These are phyloP conservation scores for Ochropleura plecta DNA, from an alignment of 2,888 invertebrate species.

Conservation along the genomic window DNA sequence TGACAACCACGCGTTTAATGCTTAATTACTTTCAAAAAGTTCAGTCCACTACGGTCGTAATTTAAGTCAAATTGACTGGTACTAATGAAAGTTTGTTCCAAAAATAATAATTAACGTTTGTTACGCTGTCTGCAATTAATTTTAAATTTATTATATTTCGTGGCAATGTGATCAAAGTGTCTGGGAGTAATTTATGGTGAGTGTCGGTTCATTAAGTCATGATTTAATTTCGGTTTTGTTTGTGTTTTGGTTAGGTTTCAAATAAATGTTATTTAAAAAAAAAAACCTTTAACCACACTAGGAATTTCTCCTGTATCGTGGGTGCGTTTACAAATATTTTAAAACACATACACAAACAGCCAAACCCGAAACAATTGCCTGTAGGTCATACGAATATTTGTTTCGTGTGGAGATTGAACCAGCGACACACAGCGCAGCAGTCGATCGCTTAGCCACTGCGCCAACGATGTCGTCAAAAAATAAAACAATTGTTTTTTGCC, in stretches of 20 bases:
- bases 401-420: too few relatives aligned
- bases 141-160: slow-evolving; percentile 45
- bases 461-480: too few relatives aligned
- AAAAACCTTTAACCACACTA: too few relatives aligned
- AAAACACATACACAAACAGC: too few relatives aligned
- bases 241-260: background rate
- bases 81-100: slow-evolving; percentile 51
- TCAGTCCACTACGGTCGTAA: slow-evolving; percentile 40
- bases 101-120: slow-evolving; percentile 51
- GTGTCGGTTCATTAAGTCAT: background rate
- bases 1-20: slow-evolving; percentile 1
- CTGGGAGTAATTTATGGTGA: slow-evolving; percentile 15
- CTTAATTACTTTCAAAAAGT: slow-evolving; percentile 45
- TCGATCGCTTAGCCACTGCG: too few relatives aligned
- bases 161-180: slow-evolving; percentile 45
- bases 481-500: too few relatives aligned
- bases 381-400: too few relatives aligned
- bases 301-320: too few relatives aligned
- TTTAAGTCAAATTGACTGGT: slow-evolving; percentile 59
- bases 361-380: too few relatives aligned
- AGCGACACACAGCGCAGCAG: too few relatives aligned
- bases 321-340: too few relatives aligned
- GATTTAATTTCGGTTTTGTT: slow-evolving; percentile 5
- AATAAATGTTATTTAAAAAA: too few relatives aligned
- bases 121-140: slow-evolving; percentile 42